A percentile compares a stretch with the other conserved stretches of the same genome.
phyloP scores from a whole-genome alignment of 2,113 vertebrate genomes.

The Periophthalmodon schlosseri region DNA sequence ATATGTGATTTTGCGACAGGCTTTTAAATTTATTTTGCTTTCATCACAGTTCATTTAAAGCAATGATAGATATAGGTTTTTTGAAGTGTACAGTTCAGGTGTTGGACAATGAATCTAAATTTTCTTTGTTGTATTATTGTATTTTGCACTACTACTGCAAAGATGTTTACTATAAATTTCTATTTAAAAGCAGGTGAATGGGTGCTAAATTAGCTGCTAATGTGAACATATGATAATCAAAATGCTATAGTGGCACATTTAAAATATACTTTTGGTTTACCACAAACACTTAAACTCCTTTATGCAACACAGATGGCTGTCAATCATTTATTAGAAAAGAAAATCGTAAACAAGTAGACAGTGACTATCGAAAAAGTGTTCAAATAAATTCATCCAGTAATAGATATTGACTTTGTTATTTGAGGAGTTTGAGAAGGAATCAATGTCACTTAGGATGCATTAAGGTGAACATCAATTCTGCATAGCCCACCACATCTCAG shows the following conservation, averaged over 20 bases:
- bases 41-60: neutral
- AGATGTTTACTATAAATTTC: too few relatives aligned
- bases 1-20: neutral
- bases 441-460: conserved; percentile 1
- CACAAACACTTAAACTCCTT: neutral
- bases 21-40: neutral
- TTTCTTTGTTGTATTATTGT: too few relatives aligned
- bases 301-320: neutral
- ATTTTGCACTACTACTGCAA: too few relatives aligned
- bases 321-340: neutral
- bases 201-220: neutral
- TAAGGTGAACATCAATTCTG: neutral
- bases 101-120: too few relatives aligned
- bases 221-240: neutral
- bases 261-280: neutral
- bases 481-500: neutral
- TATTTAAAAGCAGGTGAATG: neutral
- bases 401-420: conserved; percentile 2
- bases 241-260: neutral
- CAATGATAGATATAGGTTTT: too few relatives aligned
- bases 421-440: conserved; percentile 1
- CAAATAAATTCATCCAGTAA: neutral
- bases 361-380: neutral
- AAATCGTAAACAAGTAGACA: neutral
- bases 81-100: too few relatives aligned